Conservation (phyloP, 2,113 vertebrate species). For the Alethe diademata region DNA sequence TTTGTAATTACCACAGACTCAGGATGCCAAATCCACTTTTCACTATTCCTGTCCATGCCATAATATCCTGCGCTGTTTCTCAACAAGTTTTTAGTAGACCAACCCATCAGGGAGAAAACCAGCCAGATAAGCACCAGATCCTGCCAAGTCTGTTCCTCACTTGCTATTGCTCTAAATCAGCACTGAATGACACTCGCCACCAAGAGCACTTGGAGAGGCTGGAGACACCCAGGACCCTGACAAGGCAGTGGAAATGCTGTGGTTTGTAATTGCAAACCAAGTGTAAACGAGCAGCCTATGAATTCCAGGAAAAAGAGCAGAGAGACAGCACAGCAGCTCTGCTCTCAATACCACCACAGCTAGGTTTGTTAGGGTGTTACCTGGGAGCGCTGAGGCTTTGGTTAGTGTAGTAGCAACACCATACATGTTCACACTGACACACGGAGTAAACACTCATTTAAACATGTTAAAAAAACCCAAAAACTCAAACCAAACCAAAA, state of each 20-base stretch:
- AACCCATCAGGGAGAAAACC: neutral
- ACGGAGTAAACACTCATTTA: conserved; percentile 15
- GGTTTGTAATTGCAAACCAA: neutral
- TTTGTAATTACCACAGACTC: neutral
- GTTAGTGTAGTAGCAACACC: conserved; percentile 50
- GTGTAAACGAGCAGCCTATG: neutral
- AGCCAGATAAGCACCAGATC: neutral
- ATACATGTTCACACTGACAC: conserved; percentile 30
- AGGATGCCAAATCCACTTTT: neutral
- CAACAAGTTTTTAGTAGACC: neutral
- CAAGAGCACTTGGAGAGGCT: neutral
- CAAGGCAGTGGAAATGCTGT: neutral
- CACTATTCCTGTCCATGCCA: neutral
- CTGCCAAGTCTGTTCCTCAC: neutral
- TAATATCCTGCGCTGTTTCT: neutral
- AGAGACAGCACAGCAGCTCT: conserved; percentile 22
- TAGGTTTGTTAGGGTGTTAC: neutral
- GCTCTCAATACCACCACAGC: neutral
- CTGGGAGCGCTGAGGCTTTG: conserved; percentile 12
- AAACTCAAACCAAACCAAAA: conserved; percentile 26
- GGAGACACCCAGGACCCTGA: neutral
- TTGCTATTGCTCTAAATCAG: neutral
- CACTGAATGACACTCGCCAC: neutral
- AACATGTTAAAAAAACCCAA: neutral
- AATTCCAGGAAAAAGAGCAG: conserved; percentile 8